Evolutionary conservation across 2,888 invertebrate genomes (phyloP).

Genomic region (Norana najaformis): DNA sequence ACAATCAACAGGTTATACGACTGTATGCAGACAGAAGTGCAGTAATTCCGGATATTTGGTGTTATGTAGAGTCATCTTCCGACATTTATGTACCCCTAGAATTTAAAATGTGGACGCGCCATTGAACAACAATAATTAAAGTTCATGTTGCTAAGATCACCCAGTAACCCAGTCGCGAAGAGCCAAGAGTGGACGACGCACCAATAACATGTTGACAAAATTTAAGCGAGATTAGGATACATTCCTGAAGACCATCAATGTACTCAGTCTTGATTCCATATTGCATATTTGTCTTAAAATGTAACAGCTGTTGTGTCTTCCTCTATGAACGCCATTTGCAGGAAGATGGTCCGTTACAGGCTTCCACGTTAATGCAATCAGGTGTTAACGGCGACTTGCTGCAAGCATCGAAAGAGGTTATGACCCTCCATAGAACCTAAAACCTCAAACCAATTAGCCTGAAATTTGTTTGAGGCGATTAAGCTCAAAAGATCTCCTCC

Average conservation of each 20-base stretch:
- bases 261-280: not conserved
- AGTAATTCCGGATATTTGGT: not conserved
- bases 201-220: not conserved
- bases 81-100: not conserved
- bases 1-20: not conserved
- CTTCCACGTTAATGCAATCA: not conserved
- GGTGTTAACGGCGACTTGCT: not conserved
- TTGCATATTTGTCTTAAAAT: slow-evolving; percentile 15
- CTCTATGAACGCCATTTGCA: not conserved
- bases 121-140: not conserved
- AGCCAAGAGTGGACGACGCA: not conserved
- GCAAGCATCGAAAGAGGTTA: not conserved
- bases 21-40: not conserved
- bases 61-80: not conserved
- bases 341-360: not conserved
- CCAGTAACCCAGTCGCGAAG: not conserved
- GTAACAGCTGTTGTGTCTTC: not conserved
- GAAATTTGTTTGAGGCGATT: not conserved
- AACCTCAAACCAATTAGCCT: no score
- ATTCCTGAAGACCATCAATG: not conserved
- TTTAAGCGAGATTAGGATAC: not conserved
- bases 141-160: not conserved
- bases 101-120: not conserved
- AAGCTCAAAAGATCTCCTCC: not conserved
- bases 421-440: no score